phyloP scores from a whole-genome alignment of 2,888 invertebrate species.

The Deroplatys truncata region DNA sequence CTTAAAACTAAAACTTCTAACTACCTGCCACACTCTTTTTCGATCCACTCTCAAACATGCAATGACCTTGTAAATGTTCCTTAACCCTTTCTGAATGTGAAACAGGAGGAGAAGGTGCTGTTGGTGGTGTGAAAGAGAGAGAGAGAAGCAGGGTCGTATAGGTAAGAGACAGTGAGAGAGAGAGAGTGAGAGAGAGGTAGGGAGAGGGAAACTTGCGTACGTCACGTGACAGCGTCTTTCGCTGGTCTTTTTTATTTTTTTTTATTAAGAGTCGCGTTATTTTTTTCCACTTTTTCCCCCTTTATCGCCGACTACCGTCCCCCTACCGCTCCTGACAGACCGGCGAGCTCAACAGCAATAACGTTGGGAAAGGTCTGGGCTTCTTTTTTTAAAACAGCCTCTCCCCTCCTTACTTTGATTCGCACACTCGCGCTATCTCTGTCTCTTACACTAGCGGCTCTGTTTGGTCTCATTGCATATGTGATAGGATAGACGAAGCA shows the following conservation, averaged over 20 bases:
- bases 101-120: conserved; percentile 1
- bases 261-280: not conserved
- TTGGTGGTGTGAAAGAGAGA: not conserved
- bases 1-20: not conserved
- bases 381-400: not conserved
- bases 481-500: conserved; percentile 9
- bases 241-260: conserved; percentile 8
- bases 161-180: not conserved
- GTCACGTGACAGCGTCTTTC: conserved; percentile 23
- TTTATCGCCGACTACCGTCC: not conserved
- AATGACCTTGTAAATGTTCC: conserved; percentile 27
- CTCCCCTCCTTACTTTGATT: not conserved
- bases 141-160: not conserved
- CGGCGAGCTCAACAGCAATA: not conserved
- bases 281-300: conserved; percentile 11
- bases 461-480: conserved; percentile 6
- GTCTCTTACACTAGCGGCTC: not conserved
- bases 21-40: conserved; percentile 14
- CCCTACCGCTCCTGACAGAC: not conserved
- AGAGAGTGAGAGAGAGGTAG: not conserved
- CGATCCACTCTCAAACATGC: conserved; percentile 18
- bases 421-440: not conserved
- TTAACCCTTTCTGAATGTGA: conserved; percentile 27
- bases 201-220: conserved; percentile 11
- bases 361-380: conserved; percentile 19